phyloP scores from a whole-genome alignment of 2,888 invertebrate species.

The Diploptera punctata region DNA sequence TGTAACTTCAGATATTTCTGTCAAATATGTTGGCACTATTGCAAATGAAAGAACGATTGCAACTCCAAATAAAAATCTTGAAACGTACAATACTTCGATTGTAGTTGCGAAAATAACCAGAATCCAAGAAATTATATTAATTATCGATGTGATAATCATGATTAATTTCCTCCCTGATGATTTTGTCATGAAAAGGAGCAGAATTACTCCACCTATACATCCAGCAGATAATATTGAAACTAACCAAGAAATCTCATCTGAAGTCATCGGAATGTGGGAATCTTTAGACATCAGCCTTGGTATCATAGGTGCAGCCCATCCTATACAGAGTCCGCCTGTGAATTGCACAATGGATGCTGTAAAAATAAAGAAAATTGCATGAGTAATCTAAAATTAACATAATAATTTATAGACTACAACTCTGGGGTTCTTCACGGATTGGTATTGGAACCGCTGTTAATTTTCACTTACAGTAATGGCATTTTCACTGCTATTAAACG shows the following conservation, averaged over 20 bases:
- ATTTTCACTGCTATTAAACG: no score
- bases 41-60: conserved; percentile 57
- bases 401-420: no score
- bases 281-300: conserved; percentile 48
- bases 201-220: conserved; percentile 28
- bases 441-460: no score
- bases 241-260: conserved; percentile 50
- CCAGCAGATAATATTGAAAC: conserved; percentile 38
- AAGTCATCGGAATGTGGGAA: conserved; percentile 44
- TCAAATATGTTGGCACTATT: conserved; percentile 63
- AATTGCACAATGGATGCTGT: background rate
- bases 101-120: conserved; percentile 48
- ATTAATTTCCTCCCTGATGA: conserved; percentile 50
- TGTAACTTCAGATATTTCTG: conserved; percentile 64
- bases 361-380: no score
- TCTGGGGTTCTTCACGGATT: no score
- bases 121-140: conserved; percentile 50
- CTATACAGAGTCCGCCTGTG: conserved; percentile 20
- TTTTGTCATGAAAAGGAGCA: conserved; percentile 49
- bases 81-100: conserved; percentile 48
- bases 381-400: no score
- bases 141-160: conserved; percentile 48
- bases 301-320: conserved; percentile 52
- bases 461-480: no score
- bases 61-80: conserved; percentile 57